Percentiles rank a stretch among this genome's conserved stretches.
phyloP scores from a whole-genome alignment of 1,140 invertebrate species.

The Asbolus verrucosus region DNA sequence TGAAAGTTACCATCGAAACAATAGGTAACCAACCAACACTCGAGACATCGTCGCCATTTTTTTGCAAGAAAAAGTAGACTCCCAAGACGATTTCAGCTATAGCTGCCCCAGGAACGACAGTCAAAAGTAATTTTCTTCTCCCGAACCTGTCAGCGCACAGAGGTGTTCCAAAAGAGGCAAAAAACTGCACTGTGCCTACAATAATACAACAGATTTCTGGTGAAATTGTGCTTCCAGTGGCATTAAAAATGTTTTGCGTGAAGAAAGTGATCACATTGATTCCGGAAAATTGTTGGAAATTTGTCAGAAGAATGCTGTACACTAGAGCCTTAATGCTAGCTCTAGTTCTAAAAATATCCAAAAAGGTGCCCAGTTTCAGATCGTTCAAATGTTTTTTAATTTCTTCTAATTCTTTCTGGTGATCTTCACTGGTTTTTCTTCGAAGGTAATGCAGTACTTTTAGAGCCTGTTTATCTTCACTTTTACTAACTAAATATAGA shows the following conservation, averaged over 20 bases:
- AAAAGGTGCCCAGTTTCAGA: background rate
- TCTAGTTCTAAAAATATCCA: slow-evolving; percentile 63
- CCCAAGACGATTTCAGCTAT: slow-evolving; percentile 56
- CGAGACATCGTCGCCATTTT: slow-evolving; percentile 48
- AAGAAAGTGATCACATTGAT: slow-evolving; percentile 87
- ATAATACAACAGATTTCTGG: slow-evolving; percentile 76
- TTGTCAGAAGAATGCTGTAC: slow-evolving; percentile 76
- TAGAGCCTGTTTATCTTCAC: background rate
- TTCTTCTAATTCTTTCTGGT: background rate
- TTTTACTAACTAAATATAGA: background rate
- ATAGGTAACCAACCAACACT: slow-evolving; percentile 60
- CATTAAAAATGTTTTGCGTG: slow-evolving; percentile 77
- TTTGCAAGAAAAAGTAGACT: slow-evolving; percentile 59
- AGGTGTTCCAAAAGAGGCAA: slow-evolving; percentile 72
- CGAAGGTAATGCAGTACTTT: background rate
- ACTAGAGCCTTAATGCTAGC: slow-evolving; percentile 75
- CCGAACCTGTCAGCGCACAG: slow-evolving; percentile 84
- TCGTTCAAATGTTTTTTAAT: background rate
- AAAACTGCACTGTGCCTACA: slow-evolving; percentile 77
- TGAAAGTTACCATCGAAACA: slow-evolving; percentile 55
- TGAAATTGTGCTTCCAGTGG: slow-evolving; percentile 69
- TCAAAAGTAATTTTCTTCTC: slow-evolving; percentile 76
- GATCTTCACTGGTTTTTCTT: background rate
- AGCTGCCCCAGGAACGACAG: slow-evolving; percentile 74
- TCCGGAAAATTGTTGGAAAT: slow-evolving; percentile 81